phyloP scores from a whole-genome alignment of 2,797 vertebrate species.

The Rachycentron canadum region DNA sequence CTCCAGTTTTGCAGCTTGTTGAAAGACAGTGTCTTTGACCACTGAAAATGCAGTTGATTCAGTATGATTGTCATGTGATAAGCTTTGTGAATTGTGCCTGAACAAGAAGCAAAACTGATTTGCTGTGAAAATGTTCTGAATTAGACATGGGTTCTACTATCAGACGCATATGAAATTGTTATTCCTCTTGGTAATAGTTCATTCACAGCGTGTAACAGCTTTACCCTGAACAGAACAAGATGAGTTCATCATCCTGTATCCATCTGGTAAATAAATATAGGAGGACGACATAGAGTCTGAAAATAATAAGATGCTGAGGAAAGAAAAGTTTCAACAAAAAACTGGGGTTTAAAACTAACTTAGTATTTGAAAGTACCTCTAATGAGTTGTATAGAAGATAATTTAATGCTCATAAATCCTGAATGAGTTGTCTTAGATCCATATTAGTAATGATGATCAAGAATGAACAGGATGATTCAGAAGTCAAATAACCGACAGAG shows the following conservation, averaged over 20 bases:
- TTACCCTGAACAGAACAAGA: neutral
- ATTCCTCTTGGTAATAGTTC: constrained; percentile 4
- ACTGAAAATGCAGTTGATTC: constrained; percentile 13
- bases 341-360: neutral
- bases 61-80: constrained; percentile 7
- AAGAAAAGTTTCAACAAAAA: neutral
- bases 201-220: neutral
- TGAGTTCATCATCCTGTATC: neutral
- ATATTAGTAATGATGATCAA: neutral
- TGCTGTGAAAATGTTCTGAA: neutral
- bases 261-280: neutral
- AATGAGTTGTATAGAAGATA: neutral
- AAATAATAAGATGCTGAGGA: neutral
- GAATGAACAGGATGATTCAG: neutral
- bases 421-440: neutral
- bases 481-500: constrained; percentile 1
- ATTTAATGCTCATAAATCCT: constrained; percentile 2
- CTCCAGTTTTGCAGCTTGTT: neutral
- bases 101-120: constrained; percentile 7
- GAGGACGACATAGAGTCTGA: neutral
- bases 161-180: constrained; percentile 6
- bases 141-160: constrained; percentile 2
- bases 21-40: constrained; percentile 4
- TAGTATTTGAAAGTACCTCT: neutral
- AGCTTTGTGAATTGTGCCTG: neutral